phyloP scores from a whole-genome alignment of 2,113 vertebrate genomes.

The Pelodiscus sinensis region DNA sequence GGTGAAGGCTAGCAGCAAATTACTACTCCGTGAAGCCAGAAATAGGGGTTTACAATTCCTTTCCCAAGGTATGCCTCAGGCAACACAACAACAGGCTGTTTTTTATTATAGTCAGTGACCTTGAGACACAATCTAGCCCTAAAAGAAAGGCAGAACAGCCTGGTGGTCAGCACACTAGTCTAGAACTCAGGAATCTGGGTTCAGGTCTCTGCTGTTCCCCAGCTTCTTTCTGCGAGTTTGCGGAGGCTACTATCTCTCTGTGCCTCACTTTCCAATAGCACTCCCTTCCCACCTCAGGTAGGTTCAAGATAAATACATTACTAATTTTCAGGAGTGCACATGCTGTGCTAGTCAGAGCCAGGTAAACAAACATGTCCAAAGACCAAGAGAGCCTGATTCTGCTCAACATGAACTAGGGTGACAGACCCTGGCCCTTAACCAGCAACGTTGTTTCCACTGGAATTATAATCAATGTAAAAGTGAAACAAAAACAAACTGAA shows the following conservation, averaged over 20 bases:
- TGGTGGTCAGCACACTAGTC: background rate
- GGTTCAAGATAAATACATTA: background rate
- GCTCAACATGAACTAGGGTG: background rate
- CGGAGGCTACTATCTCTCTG: background rate
- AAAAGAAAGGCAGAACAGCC: background rate
- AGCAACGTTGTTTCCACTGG: background rate
- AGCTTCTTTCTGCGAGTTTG: background rate
- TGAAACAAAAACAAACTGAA: background rate
- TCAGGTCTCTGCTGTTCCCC: background rate
- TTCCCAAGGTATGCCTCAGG: background rate
- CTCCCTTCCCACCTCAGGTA: background rate
- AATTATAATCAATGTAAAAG: background rate
- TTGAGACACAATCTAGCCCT: too few species aligned
- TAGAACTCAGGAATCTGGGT: background rate
- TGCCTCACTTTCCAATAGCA: background rate
- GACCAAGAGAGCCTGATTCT: too few species aligned
- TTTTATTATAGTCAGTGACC: too few species aligned
- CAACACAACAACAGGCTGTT: background rate
- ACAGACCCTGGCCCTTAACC: background rate
- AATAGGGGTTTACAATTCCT: background rate
- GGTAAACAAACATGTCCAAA: rapidly evolving
- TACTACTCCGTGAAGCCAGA: background rate
- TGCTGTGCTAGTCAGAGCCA: too few species aligned
- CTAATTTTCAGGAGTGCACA: background rate
- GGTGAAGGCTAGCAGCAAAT: background rate